phyloP scores from a whole-genome alignment of 2,113 vertebrate genomes.

The Eclectus roratus region DNA sequence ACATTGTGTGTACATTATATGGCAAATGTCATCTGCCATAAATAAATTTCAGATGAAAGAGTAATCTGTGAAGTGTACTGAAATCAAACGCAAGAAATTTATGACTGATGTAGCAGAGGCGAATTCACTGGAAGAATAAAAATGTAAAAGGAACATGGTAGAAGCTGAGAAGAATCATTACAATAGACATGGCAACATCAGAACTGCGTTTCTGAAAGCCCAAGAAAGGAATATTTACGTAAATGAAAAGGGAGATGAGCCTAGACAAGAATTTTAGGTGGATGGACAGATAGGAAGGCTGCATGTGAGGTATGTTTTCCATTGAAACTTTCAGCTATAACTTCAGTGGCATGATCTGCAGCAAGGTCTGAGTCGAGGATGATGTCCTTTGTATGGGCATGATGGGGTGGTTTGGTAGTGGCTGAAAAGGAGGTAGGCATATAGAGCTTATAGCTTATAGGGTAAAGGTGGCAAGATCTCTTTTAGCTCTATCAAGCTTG shows the following conservation, averaged over 20 bases:
- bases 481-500: not conserved
- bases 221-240: not conserved
- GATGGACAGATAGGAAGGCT: not conserved
- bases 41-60: not conserved
- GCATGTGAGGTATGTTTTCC: not conserved
- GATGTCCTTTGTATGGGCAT: not conserved
- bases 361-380: not conserved
- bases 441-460: not conserved
- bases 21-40: not conserved
- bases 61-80: not conserved
- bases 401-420: not conserved
- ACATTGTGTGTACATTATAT: not conserved
- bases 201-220: not conserved
- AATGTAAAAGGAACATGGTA: not conserved
- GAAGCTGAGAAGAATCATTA: not conserved
- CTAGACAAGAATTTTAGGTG: not conserved
- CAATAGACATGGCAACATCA: not conserved
- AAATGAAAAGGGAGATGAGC: not conserved
- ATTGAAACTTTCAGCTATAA: not conserved
- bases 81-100: not conserved
- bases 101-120: not conserved
- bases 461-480: not conserved
- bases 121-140: not conserved
- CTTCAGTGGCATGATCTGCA: not conserved
- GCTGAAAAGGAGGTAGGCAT: not conserved